Evolutionary conservation across 2,797 vertebrate genomes (phyloP), one percentile per base, ranked within the genome.

Genomic region (Enteromius thamalakanensis): DNA sequence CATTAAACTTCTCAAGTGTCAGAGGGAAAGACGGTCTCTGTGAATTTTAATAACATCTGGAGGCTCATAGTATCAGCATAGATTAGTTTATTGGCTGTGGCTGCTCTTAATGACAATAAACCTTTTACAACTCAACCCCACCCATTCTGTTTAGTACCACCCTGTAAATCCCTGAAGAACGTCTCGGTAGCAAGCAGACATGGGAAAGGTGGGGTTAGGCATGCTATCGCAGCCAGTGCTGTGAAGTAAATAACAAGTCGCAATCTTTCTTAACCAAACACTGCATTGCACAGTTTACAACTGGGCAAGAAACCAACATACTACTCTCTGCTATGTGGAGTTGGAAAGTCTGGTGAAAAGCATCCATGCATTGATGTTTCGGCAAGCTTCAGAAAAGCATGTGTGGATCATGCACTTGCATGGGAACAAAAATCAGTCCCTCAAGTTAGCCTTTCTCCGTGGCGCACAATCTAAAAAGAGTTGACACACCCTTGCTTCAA

Each of bases 101-200:
- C 74, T 60, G 51, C 65, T 60, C 49, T 83, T 53, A 83, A 55
- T 12, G 51, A 68, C 51, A 62, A 51, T 69, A n/a, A 68, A 81
- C 29, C 0, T 62, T 80, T 45, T 62, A 80, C 55, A 40, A 75
- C 58, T 21, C 62, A 55, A 45, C 64, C 51, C 47, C 37, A 68
- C 62, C 70, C 23, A 29, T 40, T n/a, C 7, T 37, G 21, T 65
- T 65, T 55, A 62, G 37, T 19, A 23, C 29, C 26, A 65, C 32
- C 55, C n/a, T 75, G n/a, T 53, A 74, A 81, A 75, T 81, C 29
- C 26, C 29, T 65, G 21, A 81, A 74, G 69, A 62, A 62, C 72
- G 58, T 81, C 9, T 58, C 70, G 8, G n/a, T 14, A 65, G 70
- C 58, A 51, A 62, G 29, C 80, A 81, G 67, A 70, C 9, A 19